Evolutionary conservation across 2,888 invertebrate genomes (phyloP).

Genomic region (Parnassius glacialis): DNA sequence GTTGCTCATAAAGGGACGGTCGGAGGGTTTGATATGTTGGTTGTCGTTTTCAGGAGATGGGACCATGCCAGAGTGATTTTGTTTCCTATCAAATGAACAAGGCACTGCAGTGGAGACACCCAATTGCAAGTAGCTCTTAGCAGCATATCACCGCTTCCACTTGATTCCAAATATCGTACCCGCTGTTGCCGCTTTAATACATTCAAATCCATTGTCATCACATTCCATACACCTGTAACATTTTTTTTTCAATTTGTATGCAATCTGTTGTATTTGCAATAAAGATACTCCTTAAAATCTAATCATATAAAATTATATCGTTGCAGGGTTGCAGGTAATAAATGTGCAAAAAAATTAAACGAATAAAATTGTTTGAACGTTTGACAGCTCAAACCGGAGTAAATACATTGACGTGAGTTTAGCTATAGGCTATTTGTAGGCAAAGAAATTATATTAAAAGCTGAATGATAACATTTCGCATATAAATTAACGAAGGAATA

Average conservation of each 20-base stretch:
- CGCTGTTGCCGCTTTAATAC: constrained; percentile 36
- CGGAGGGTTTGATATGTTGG: constrained; percentile 19
- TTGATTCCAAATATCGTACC: constrained; percentile 40
- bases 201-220: constrained; percentile 44
- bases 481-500: no score
- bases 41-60: constrained; percentile 14
- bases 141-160: constrained; percentile 39
- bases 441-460: no score
- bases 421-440: no score
- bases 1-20: constrained; percentile 66
- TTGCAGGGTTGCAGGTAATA: no score
- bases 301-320: no score
- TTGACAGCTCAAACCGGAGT: no score
- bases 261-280: not conserved
- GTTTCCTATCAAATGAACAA: constrained; percentile 40
- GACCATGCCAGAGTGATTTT: constrained; percentile 29
- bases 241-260: not conserved
- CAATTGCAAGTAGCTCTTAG: constrained; percentile 44
- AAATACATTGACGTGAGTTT: no score
- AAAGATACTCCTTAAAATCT: no score
- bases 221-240: constrained; percentile 66
- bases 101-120: constrained; percentile 45
- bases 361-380: no score
- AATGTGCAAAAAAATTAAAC: no score
- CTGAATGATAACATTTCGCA: no score